Base-by-base conservation (phyloP, 2,888 invertebrate species). In the Penaeus monodon region DNA sequence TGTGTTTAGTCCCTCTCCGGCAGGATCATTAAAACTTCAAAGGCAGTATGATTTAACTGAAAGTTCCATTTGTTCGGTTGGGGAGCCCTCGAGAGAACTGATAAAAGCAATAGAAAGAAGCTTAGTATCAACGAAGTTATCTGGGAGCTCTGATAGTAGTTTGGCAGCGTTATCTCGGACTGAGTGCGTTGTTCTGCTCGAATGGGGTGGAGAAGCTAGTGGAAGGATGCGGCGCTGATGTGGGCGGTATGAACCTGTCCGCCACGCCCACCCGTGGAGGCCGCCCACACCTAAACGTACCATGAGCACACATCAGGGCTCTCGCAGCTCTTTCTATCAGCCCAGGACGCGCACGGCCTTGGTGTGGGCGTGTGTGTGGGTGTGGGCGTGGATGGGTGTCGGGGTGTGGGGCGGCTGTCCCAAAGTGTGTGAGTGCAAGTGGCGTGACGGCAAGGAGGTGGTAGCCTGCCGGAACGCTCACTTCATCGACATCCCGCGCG, bases 401-500 rank as follows among this genome's bases (percentile, higher is more conserved):
- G 82, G 78, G 70, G 80, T 80, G 74, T 79, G 76, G 65, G 85
- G 73, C n/a, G 91, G 91, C 77, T 92, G 92, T 90, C 92, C 92
- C 29, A 87, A 90, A 38, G 94, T 95, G 91, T 97, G 97, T 93
- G 96, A 96, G 93, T 97, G 97, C 94, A 96, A 96, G 93, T 97
- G 97, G 97, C 96, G 96, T 92, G 95, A 95, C 92, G 96, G 96
- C 91, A 97, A 97, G 93, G 96, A 96, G 93, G 95, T 96, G 81
- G 96, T 97, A 89, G 97, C 97, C 93, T 98, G 98, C 93, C 95
- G 95, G 92, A 95, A 96, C 92, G 95, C 96, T 88, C 95, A 95
- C 88, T 94, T 98, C 90, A 96, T 96, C 91, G 95, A 95, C 85
- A 95, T 98, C 90, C 98, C 98, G 77, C 95, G 96, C 91, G 95